Evolutionary conservation across 2,113 vertebrate species (phyloP), one percentile per base, ranked within the genome.

Genomic region (Pongo pygmaeus): DNA sequence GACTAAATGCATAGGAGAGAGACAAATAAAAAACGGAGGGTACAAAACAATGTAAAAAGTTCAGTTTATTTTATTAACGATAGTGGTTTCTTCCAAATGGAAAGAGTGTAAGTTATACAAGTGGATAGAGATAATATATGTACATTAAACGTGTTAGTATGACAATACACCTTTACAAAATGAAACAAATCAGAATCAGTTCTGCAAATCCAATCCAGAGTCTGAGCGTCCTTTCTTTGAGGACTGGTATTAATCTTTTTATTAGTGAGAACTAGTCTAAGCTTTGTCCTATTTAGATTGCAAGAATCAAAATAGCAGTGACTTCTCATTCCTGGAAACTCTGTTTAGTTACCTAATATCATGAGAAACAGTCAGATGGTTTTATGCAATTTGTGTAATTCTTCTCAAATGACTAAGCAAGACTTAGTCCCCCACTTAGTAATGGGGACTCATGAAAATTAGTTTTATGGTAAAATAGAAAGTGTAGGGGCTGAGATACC

Each of bases 331-430:
- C 57, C 75, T 85, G 57, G 59, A 78, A 94, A 91, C 38, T 75
- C 89, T 40, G 13, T 3, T 48, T 77, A 84, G 13, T 67, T 84
- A 64, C 52, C 38, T 50, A 74, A 72, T 57, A 61, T 69, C 70
- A 43, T 40, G 30, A 94, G 25, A 52, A 59, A 25, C 25, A 72
- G 38, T 5, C 57, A 10, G 27, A 77, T 69, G 18, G 13, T 67
- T 92, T 91, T 90, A 46, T n/a, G 40, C 30, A 46, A 50, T 89
- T 83, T 92, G 25, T 89, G 12, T 87, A 38, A 94, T 64, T 95
- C 4, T 91, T 80, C 13, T 92, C 43, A 40, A 43, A 8, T 79
- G 10, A 86, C 46, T 83, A 75, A 69, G 40, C 18, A 86, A 81
- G 38, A 91, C 69, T 13, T 69, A 69, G 32, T 69, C 16, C 32